A percentile compares a stretch with the other conserved stretches of the same genome.
Evolutionary conservation across 2,113 vertebrate genomes (phyloP).

Genomic region (Bufo gargarizans): DNA sequence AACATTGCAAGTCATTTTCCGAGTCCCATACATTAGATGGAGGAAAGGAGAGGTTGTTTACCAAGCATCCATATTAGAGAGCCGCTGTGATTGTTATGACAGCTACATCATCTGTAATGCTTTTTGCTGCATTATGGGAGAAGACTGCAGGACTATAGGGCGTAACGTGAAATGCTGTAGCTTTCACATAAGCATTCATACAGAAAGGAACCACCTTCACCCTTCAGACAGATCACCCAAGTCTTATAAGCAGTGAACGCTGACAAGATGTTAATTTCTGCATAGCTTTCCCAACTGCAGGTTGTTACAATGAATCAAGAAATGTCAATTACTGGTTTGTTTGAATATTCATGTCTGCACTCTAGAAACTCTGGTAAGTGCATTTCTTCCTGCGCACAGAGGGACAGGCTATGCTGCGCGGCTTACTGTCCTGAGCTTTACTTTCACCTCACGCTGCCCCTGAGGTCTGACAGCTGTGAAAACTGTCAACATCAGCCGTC

Average conservation of each 20-base stretch:
- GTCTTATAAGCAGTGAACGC: neutral
- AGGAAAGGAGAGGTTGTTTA: slow-evolving; percentile 1
- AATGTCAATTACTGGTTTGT: neutral
- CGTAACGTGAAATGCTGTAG: neutral
- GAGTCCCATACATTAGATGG: neutral
- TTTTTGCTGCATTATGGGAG: neutral
- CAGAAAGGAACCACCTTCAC: neutral
- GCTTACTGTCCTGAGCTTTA: neutral
- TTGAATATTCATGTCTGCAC: neutral
- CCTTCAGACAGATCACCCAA: neutral
- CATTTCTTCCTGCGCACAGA: neutral
- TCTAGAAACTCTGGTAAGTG: no score
- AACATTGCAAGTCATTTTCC: slow-evolving; percentile 23
- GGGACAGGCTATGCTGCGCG: neutral
- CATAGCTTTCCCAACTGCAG: neutral
- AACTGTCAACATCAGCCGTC: neutral
- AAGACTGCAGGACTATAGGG: neutral
- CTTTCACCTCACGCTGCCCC: neutral
- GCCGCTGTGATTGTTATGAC: neutral
- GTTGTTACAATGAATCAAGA: neutral
- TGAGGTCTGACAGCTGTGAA: slow-evolving; percentile 9
- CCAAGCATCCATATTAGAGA: neutral
- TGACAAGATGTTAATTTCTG: neutral
- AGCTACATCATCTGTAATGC: neutral
- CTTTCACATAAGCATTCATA: neutral